Evolutionary conservation across 2,113 vertebrate genomes (phyloP).

Genomic region (Numida meleagris): DNA sequence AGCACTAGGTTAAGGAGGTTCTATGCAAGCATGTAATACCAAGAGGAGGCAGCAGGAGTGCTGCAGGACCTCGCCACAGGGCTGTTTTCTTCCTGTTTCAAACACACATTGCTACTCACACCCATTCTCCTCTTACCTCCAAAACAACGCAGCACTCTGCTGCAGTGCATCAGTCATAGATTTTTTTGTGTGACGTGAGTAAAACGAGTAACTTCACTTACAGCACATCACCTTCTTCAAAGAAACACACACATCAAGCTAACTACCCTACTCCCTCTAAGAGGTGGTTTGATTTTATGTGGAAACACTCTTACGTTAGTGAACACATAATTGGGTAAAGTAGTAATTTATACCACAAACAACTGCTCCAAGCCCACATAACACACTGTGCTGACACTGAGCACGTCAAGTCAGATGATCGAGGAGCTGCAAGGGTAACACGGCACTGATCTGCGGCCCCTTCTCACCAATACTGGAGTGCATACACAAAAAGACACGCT

Average conservation of each 20-base stretch:
- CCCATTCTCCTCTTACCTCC: neutral
- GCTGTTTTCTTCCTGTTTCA: neutral
- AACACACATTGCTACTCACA: accelerated
- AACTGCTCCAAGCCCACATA: accelerated
- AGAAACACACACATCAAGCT: neutral
- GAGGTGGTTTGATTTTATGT: accelerated
- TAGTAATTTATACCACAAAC: neutral
- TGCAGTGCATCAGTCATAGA: neutral
- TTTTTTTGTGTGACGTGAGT: accelerated
- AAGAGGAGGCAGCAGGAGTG: neutral
- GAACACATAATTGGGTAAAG: neutral
- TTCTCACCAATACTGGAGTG: accelerated
- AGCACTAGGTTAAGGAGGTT: accelerated
- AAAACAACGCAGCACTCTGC: accelerated
- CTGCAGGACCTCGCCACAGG: neutral
- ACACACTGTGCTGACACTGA: accelerated
- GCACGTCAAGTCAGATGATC: neutral
- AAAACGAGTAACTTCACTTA: neutral
- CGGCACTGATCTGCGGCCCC: accelerated
- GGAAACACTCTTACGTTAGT: neutral
- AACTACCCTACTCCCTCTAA: neutral
- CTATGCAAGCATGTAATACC: accelerated
- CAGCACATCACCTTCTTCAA: accelerated
- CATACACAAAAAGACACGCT: constrained; percentile 18
- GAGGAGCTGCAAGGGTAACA: neutral